These are phyloP conservation scores for Drosophila meridionalis DNA, from an alignment of 2,888 invertebrate species.

Conservation along the genomic window DNA sequence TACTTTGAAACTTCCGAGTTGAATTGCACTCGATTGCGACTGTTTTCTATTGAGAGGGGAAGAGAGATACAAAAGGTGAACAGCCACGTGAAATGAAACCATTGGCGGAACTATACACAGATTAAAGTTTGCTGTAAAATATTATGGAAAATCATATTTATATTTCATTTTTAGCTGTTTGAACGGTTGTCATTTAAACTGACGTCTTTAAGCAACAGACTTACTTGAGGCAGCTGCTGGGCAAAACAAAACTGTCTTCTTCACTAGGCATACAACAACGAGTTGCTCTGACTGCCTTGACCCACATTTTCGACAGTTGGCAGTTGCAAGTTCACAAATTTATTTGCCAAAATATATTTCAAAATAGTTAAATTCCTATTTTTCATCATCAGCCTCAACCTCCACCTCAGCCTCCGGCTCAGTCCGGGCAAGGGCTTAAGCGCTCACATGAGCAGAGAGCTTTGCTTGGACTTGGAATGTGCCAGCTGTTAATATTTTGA, in stretches of 20 bases:
- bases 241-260: background rate
- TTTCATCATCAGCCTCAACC: conserved; percentile 62
- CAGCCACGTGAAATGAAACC: conserved; percentile 1
- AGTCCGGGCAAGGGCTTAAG: conserved; percentile 54
- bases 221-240: conserved; percentile 32
- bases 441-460: conserved; percentile 53
- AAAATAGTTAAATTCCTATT: conserved; percentile 78
- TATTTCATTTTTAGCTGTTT: background rate
- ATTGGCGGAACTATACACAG: background rate
- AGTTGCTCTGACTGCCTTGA: conserved; percentile 47
- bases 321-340: conserved; percentile 35
- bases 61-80: background rate
- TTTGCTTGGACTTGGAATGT: conserved; percentile 58
- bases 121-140: background rate
- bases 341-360: conserved; percentile 63
- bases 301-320: conserved; percentile 48
- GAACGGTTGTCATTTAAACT: background rate
- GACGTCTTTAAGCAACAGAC: conserved; percentile 16
- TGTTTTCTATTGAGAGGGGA: background rate
- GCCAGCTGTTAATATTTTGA: conserved; percentile 80
- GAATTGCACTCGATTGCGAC: conserved; percentile 39
- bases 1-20: conserved; percentile 41
- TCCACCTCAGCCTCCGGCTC: background rate
- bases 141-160: background rate
- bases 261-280: conserved; percentile 16